Evolutionary conservation across 1,140 invertebrate genomes (phyloP), one percentile per base, ranked within the genome.

Genomic region (Oncopeltus fasciatus): DNA sequence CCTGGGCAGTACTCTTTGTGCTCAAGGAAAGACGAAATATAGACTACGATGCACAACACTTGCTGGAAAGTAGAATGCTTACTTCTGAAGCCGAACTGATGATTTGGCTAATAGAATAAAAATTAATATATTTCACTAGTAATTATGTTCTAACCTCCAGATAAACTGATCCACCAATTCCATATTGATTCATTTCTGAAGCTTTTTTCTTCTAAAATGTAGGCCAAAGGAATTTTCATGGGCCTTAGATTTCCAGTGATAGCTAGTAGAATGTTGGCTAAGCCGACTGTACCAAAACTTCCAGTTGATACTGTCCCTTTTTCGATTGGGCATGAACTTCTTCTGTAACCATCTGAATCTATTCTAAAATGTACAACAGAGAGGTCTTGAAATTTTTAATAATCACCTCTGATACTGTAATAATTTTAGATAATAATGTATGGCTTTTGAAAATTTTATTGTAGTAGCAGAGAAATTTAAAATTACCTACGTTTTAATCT

Each of bases 171-270:
- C 31, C 31, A 8, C 5, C 14, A 8, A 38, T 14, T 28, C 29
- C 16, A 20, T 58, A 46, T 57, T 31, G 57, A 57, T 43, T 57
- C 20, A 27, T 57, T 31, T 56, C 57, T 1, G 16, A 27, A 27
- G 18, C 16, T 5, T 18, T 66, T 80, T 76, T 24, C 79, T 67
- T 72, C 73, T 63, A 26, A 21, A 46, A 27, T 62, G 18, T 18
- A 31, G 28, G 20, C 38, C 28, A 20, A 47, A 24, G 2, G 49
- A 14, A 53, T 24, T 2, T 53, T 26, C 47, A 28, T 59, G 12
- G 76, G 75, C 66, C 83, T 74, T 0, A 85, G 71, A n/a, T 82
- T 85, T 4, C 85, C 78, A 0, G 85, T 85, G 59, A 90, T 82
- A 47, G 84, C 86, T 58, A 83, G 77, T 5, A 90, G 72, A 0